These are phyloP conservation scores for Agrochola circellaris DNA, from an alignment of 2,888 invertebrate species.

Conservation along the genomic window DNA sequence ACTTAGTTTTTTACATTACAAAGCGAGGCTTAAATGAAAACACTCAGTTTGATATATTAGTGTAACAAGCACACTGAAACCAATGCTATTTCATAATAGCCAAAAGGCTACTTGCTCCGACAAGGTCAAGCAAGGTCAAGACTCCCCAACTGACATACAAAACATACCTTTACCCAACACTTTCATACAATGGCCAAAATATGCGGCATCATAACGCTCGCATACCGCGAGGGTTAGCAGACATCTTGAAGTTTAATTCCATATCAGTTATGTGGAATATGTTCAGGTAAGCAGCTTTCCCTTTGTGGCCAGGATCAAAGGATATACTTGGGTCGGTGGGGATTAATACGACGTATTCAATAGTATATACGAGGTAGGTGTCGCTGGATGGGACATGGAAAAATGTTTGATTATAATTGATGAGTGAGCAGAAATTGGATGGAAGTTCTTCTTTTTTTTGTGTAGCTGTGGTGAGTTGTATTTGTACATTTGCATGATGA, in stretches of 20 bases:
- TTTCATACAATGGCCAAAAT: constrained; percentile 23
- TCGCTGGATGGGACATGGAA: constrained; percentile 46
- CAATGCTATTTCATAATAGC: not conserved
- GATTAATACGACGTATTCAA: constrained; percentile 68
- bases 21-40: not conserved
- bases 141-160: constrained; percentile 1
- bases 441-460: not conserved
- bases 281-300: constrained; percentile 60
- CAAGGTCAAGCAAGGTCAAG: constrained; percentile 14
- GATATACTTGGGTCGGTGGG: constrained; percentile 58
- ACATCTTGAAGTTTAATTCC: constrained; percentile 64
- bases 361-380: constrained; percentile 38
- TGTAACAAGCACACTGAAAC: not conserved
- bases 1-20: too few species aligned
- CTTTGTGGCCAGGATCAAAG: constrained; percentile 72
- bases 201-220: constrained; percentile 29
- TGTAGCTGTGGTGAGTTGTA: not conserved
- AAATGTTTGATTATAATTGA: not conserved
- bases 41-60: not conserved
- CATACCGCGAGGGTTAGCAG: constrained; percentile 38
- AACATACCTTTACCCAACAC: constrained; percentile 10
- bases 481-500: not conserved
- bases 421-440: not conserved
- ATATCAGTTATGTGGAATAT: constrained; percentile 67
- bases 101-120: too few species aligned